Evolutionary conservation across 1,140 invertebrate genomes (phyloP), one percentile per base, ranked within the genome.

Genomic region (Cydia fagiglandana): DNA sequence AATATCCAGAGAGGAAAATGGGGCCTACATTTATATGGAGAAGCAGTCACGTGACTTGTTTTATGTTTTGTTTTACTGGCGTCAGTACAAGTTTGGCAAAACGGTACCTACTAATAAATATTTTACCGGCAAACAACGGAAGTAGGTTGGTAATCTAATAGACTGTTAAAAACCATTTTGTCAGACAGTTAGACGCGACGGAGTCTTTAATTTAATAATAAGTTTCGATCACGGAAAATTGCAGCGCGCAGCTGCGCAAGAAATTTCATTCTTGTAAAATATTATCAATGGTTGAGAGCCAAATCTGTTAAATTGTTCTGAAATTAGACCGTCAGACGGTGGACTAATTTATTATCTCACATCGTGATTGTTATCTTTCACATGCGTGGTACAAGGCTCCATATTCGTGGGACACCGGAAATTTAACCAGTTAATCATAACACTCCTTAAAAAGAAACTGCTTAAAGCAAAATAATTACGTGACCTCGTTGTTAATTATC

Each of bases 341-440:
- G 56, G 56, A 61, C 56, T 61, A n/a, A 24, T 24, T 20, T 61
- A 61, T 61, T 17, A 61, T 61, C 56, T 56, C 53, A n/a, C 15
- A 12, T 61, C 56, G 20, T 61, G 56, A 61, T 61, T 61, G 20
- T 61, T 61, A 61, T 61, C 56, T 61, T 61, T 61, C 9, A 61
- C 17, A 61, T 61, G 56, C 56, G 56, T 61, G 56, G 56, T 61
- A 61, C 20, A 61, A 15, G 13, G 13, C 64, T 38, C 13, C 38
- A 70, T 70, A 70, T 24, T 70, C 66, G 66, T 70, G 66, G 66
- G 66, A 70, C 66, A 70, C 66, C 66, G 66, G 66, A 70, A 70
- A 45, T 38, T 70, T 17, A 12, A 70, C 66, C 66, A 70, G 66
- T 70, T 70, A 70, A 70, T 70, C 38, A 45, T 70, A 70, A 38